These are phyloP conservation scores for Hemibagrus guttatus DNA, from an alignment of 2,797 vertebrate genomes.

Conservation along the genomic window DNA sequence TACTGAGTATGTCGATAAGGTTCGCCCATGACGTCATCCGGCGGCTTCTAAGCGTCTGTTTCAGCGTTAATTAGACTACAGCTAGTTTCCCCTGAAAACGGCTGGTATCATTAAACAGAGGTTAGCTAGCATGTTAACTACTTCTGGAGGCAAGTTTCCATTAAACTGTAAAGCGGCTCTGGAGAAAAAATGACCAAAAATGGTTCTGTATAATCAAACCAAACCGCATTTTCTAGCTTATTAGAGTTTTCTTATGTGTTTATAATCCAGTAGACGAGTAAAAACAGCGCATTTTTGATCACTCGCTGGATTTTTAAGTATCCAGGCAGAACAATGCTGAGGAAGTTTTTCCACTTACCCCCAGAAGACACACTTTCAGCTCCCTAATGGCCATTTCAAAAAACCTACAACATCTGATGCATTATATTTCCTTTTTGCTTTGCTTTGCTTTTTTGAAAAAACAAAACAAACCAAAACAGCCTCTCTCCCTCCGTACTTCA, in stretches of 20 bases:
- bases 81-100: background rate
- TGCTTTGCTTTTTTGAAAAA: too few relatives aligned
- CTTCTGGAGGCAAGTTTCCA: background rate
- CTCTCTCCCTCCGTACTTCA: conserved; percentile 62
- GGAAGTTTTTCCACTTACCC: conserved; percentile 83
- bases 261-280: background rate
- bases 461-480: too few relatives aligned
- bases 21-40: background rate
- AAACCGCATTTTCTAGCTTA: background rate
- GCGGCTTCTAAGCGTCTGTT: too few relatives aligned
- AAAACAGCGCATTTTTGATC: background rate
- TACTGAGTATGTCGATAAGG: background rate
- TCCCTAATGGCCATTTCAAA: conserved; percentile 89
- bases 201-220: background rate
- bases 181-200: background rate
- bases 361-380: conserved; percentile 96
- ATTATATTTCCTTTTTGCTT: conserved; percentile 56
- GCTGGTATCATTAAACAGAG: background rate
- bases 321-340: conserved; percentile 53
- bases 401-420: conserved; percentile 48
- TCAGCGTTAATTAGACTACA: background rate
- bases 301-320: background rate
- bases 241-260: background rate
- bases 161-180: background rate
- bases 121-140: conserved; percentile 3